Conservation (phyloP, 2,797 vertebrate species). For the Acrossocheilus fasciatus region DNA sequence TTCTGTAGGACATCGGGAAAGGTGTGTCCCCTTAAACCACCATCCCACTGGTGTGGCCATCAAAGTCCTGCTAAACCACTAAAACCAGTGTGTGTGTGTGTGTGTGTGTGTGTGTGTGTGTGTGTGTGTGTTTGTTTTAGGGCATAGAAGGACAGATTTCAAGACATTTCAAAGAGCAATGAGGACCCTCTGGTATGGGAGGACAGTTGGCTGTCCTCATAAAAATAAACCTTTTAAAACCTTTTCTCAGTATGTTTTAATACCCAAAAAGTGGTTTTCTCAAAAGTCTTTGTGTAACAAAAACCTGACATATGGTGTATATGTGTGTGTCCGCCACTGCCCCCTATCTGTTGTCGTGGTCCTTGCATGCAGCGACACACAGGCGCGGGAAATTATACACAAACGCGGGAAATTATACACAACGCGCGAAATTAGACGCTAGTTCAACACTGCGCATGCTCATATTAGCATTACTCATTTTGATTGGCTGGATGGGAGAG, state of each 20-base stretch:
- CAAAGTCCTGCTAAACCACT: too few species aligned
- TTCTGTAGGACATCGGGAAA: too few species aligned
- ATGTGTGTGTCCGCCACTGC: constrained; percentile 34
- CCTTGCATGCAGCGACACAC: constrained; percentile 13
- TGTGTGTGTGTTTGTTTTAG: constrained; percentile 10
- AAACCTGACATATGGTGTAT: constrained; percentile 18
- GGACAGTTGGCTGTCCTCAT: constrained; percentile 38
- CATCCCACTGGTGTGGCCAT: too few species aligned
- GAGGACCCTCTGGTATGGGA: constrained; percentile 12
- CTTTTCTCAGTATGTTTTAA: constrained; percentile 41
- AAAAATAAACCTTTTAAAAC: constrained; percentile 23
- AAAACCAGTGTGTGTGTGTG: too few species aligned
- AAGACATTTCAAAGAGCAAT: constrained; percentile 11
- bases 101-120: too few species aligned
- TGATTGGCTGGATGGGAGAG: neutral
- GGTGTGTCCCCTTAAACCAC: too few species aligned
- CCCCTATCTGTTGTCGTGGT: neutral
- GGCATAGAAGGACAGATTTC: constrained; percentile 19
- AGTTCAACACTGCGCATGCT: neutral
- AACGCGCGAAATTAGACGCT: neutral
- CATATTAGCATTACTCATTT: neutral
- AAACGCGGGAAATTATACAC: constrained; percentile 7
- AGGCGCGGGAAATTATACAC: neutral
- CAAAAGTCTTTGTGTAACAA: constrained; percentile 23
- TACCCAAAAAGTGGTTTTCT: constrained; percentile 37